These are phyloP conservation scores for Luperina testacea DNA, from an alignment of 2,888 invertebrate species.

Conservation along the genomic window DNA sequence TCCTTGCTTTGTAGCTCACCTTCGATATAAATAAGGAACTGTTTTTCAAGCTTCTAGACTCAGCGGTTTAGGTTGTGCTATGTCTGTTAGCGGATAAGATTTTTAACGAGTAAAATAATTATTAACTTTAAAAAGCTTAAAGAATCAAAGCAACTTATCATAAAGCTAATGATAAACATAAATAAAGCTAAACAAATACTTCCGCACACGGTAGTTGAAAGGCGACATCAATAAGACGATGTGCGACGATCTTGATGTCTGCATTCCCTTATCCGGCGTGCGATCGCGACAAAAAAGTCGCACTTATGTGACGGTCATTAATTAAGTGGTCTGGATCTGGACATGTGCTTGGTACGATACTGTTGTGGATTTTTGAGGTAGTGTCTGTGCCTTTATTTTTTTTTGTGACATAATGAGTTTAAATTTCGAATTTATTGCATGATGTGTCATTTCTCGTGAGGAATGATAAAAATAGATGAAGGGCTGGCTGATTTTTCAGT, in stretches of 20 bases:
- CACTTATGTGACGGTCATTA: slow-evolving; percentile 84
- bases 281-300: slow-evolving; percentile 74
- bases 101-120: not conserved
- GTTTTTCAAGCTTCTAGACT: not conserved
- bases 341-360: slow-evolving; percentile 51
- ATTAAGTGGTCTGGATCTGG: slow-evolving; percentile 76
- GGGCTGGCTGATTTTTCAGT: too few relatives aligned
- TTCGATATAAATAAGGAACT: not conserved
- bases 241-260: slow-evolving; percentile 84
- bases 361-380: slow-evolving; percentile 55
- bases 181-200: slow-evolving; percentile 71
- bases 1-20: not conserved
- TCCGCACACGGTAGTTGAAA: slow-evolving; percentile 83
- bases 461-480: too few relatives aligned
- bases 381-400: slow-evolving; percentile 54
- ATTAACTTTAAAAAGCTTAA: not conserved
- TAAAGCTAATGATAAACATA: slow-evolving; percentile 32
- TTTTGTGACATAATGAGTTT: slow-evolving; percentile 50
- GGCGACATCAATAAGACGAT: slow-evolving; percentile 82
- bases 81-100: not conserved
- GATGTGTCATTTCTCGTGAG: not conserved
- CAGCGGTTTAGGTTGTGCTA: not conserved
- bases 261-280: slow-evolving; percentile 74
- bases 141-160: slow-evolving; percentile 11
- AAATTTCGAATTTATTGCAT: slow-evolving; percentile 13